These are phyloP conservation scores for Sturnira hondurensis DNA, from an alignment of 2,113 vertebrate species.

Conservation along the genomic window DNA sequence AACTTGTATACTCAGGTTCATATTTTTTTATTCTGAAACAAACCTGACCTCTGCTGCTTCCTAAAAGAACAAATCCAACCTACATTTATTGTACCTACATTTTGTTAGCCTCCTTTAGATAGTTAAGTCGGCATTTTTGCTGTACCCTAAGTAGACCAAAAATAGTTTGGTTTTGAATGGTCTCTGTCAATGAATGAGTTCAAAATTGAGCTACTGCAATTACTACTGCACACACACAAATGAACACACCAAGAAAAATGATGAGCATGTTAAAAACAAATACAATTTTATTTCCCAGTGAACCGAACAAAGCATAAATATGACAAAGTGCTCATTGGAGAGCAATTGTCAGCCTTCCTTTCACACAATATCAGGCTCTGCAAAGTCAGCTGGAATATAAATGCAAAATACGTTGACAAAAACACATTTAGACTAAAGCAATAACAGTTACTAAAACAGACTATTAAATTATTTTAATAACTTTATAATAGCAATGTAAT, in stretches of 20 bases:
- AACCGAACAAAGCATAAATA: conserved; percentile 33
- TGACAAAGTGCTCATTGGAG: neutral
- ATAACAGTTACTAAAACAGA: conserved; percentile 33
- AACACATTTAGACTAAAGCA: conserved; percentile 36
- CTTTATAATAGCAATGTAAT: conserved; percentile 2
- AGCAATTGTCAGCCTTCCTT: conserved; percentile 43
- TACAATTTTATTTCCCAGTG: neutral
- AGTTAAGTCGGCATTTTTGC: neutral
- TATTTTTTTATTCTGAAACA: neutral
- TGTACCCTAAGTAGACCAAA: neutral
- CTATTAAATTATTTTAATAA: conserved; percentile 54
- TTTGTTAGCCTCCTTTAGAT: neutral
- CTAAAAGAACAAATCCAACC: neutral
- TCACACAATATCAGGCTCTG: neutral
- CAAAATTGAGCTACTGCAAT: neutral
- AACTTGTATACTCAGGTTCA: neutral
- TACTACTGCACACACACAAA: neutral
- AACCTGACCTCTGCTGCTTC: neutral
- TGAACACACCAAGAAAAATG: conserved; percentile 16
- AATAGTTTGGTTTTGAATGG: neutral
- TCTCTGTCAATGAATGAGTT: neutral
- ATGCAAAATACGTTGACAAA: conserved; percentile 26
- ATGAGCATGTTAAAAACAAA: conserved; percentile 19
- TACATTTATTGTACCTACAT: neutral
- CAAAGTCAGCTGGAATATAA: neutral